Conservation (phyloP, 2,113 vertebrate species). For the Trichomycterus rosablanca region DNA sequence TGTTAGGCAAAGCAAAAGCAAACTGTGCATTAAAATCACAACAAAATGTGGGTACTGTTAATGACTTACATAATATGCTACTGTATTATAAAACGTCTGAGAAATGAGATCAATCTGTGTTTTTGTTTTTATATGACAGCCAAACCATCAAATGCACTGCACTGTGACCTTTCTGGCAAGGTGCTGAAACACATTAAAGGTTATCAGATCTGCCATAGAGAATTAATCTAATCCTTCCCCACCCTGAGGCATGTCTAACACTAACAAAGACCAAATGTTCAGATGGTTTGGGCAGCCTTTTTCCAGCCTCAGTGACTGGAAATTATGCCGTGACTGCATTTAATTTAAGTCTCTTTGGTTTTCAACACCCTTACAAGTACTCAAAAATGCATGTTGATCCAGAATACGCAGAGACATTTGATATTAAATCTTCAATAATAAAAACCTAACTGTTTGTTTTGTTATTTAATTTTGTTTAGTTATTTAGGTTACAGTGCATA, state of each 20-base stretch:
- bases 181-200: background rate
- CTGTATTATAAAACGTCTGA: too few relatives aligned
- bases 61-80: too few relatives aligned
- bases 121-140: too few relatives aligned
- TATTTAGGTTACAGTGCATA: too few relatives aligned
- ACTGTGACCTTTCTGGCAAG: background rate
- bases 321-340: background rate
- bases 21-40: background rate
- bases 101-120: too few relatives aligned
- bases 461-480: too few relatives aligned
- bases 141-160: too few relatives aligned
- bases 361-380: too few relatives aligned
- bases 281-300: background rate
- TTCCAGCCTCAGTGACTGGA: background rate
- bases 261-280: background rate
- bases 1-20: background rate
- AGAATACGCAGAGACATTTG: too few relatives aligned
- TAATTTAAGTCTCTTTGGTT: constrained; percentile 11
- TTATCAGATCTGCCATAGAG: background rate
- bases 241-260: background rate
- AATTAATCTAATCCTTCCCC: background rate
- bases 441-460: too few relatives aligned
- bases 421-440: too few relatives aligned
- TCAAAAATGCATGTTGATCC: too few relatives aligned
- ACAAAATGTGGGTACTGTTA: background rate